Base-by-base conservation (phyloP, 2,888 invertebrate genomes). In the Limenitis camilla region DNA sequence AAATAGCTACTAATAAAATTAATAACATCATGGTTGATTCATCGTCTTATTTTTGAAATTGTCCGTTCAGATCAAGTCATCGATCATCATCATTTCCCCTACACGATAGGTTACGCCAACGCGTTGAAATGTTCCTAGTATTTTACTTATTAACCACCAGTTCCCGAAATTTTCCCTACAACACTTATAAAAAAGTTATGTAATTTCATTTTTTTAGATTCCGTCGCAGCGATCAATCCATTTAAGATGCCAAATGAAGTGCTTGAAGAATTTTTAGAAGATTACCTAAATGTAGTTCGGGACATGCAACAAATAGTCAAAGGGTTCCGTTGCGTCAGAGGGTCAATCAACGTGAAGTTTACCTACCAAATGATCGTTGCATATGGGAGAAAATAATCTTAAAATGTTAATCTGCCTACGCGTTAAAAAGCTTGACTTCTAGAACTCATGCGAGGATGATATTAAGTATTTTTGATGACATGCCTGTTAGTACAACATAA, bases 261-360 rank as follows among this genome's bases (percentile, higher is more conserved):
- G 19, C 60, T 67, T 33, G 67, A 72, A 5, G 70, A 69, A 6
- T 74, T 74, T 48, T 59, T 73, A 54, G 63, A 67, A 31, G 74
- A 92, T 62, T 89, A 91, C 44, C 66, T 91, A 2, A 72, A 77
- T 0, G 87, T 89, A 62, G 75, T 89, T 19, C 71, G 79, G 19
- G 78, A 81, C 55, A 69, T 83, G 64, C 88, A 83, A 54, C 81
- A 81, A 46, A 64, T 77, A 11, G 71, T 83, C 52, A 73, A 74
- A 52, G 74, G 73, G 41, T 76, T 78, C 42, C 79, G 82, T 53
- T 76, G 81, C 40, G 63, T 62, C 10, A 64, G 70, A 28, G 74
- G 81, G 9, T 72, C 84, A 27, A 81, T 86, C 8, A 61, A 49
- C 10, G 61, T 69, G 8, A 63, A 53, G 40, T 59, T 63, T 11